Base-by-base conservation (phyloP, 2,888 invertebrate genomes). In the Macrosiphum euphorbiae region DNA sequence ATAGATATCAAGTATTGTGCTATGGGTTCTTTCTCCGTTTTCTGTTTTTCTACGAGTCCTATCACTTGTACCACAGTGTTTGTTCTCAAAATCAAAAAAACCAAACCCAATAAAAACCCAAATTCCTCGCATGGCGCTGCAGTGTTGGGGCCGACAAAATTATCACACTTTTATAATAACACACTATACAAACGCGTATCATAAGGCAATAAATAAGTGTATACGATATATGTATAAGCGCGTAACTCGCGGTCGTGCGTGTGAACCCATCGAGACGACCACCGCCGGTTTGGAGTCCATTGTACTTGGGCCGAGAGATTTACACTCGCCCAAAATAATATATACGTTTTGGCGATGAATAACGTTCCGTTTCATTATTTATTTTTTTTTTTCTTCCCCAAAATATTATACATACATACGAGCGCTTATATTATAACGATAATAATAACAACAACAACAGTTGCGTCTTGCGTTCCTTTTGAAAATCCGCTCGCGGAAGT, bases 401-500 rank as follows among this genome's bases (percentile, higher is more conserved):
- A 35, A 88, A 58, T 61, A 89, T 58, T 24, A 13, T 47, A 16
- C 44, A 47, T 26, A 35, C 28, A 13, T 55, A 35, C 87, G n/a
- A n/a, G n/a, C 50, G 35, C 47, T 20, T 85, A 41, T 24, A 84
- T n/a, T n/a, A 26, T 44, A 44, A 44, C n/a, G 13, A 44, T 28
- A 44, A 84, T n/a, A 10, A 26, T 44, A 41, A 26, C 28, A 26
- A 44, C 4, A 26, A 78, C 16, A 78, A 41, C 78, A 78, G 86
- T 44, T 7, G 85, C 85, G 86, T 86, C 86, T 47, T 11, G 35
- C 52, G 88, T 52, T 35, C 35, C 89, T 89, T 61, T 89, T 61
- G 58, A 89, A 92, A 88, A 88, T 88, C 88, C 84, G 52, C 16
- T 67, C 13, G 55, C 92, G 92, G 92, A 92, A 92, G 88, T 92